phyloP scores from a whole-genome alignment of 2,888 invertebrate genomes.

The Heliconius ethilla region DNA sequence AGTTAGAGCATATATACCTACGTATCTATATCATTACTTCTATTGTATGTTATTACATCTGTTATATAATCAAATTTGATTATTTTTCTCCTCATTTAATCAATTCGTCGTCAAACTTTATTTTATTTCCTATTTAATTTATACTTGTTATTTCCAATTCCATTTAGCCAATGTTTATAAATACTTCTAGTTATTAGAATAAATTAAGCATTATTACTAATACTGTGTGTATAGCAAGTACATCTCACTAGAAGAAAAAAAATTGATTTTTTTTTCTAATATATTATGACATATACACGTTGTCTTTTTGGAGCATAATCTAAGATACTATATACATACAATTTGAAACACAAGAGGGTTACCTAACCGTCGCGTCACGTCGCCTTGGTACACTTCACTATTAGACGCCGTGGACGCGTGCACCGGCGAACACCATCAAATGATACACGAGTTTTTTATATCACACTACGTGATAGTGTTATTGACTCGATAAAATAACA shows the following conservation, averaged over 20 bases:
- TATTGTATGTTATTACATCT: not conserved
- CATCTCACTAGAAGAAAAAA: not conserved
- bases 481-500: constrained; percentile 27
- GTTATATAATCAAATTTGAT: not conserved
- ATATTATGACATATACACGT: not conserved
- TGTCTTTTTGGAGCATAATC: not conserved
- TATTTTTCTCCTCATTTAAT: no score
- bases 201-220: no score
- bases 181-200: no score
- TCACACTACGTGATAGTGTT: constrained; percentile 25
- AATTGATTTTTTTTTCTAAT: not conserved
- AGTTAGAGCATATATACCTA: no score
- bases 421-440: constrained; percentile 64
- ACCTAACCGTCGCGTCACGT: constrained; percentile 62
- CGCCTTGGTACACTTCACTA: constrained; percentile 79
- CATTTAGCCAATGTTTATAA: no score
- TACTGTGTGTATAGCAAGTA: no score
- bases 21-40: not conserved
- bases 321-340: not conserved
- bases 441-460: constrained; percentile 48
- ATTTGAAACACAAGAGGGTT: constrained; percentile 52
- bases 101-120: not conserved
- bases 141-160: not conserved
- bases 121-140: not conserved
- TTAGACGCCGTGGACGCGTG: constrained; percentile 65